Base-by-base conservation (phyloP, 2,797 vertebrate genomes). In the Denticeps clupeoides region DNA sequence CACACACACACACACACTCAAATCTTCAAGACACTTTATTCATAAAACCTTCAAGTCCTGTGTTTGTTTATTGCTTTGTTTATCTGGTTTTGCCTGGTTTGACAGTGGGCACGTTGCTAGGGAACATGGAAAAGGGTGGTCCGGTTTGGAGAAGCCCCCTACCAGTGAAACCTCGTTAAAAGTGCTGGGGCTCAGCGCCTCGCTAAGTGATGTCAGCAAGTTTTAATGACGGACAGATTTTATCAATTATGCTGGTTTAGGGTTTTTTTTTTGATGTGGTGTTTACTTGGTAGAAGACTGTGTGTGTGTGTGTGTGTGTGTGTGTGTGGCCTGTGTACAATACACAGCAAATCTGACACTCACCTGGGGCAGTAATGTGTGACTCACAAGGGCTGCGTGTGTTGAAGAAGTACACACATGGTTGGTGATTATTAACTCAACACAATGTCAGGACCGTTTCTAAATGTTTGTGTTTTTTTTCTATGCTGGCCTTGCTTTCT, bases 151-250 rank as follows among this genome's bases (percentile, higher is more conserved):
- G 41, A 47, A 37, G 24, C 7, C 11, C 41, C 33, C 33, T 4
- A 52, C 33, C 40, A 21, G 35, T 46, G 44, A 26, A 13, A 33
- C 64, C 71, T 80, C 51, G 67, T 80, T 80, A 79, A 51, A 32
- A 65, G 75, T 75, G n/a, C 48, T 60, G 70, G 67, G 72, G 68
- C 74, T 74, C 74, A 72, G 74, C 78, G 71, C 73, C 69, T 67
- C 41, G 58, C 70, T 77, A 69, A 75, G 70, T 81, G 73, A 83
- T 81, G 81, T 86, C 82, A 83, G 81, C 82, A 78, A 78, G 62
- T 82, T 82, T 81, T 83, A 86, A 86, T 79, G 77, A 72, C 67
- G 61, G 45, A 70, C 82, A 84, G 74, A 65, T 83, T 83, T 81
- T 77, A 68, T 75, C 77, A 80, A 81, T 84, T 85, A 85, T 50